Base-by-base conservation (phyloP, 2,888 invertebrate genomes). In the Glomeris marginata region DNA sequence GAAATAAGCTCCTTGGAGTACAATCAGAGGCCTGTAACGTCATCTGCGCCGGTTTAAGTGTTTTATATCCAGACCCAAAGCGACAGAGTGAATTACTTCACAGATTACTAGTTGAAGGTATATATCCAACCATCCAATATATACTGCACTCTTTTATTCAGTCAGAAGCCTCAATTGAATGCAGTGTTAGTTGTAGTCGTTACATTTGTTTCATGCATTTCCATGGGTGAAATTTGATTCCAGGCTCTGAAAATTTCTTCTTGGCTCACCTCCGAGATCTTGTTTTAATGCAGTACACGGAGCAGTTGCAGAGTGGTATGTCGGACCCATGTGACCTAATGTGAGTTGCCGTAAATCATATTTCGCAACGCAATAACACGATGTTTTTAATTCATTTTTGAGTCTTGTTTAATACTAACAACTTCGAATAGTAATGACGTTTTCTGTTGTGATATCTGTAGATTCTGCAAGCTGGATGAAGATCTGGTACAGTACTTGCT, bases 401-500 rank as follows among this genome's bases (percentile, higher is more conserved):
- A 6, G 21, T n/a, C 5, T 45, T 21, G n/a, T n/a, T n/a, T n/a
- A n/a, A n/a, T n/a, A n/a, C n/a, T n/a, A n/a, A n/a, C n/a, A n/a
- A n/a, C n/a, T n/a, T n/a, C n/a, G n/a, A n/a, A n/a, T n/a, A n/a
- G n/a, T n/a, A n/a, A n/a, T n/a, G n/a, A n/a, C n/a, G n/a, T 5
- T 36, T 28, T 34, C 20, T 3, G 34, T 45, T 3, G 34, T 33
- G 5, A 16, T 4, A 16, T 47, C 13, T 47, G n/a, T 2, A 4
- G 13, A 2, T 42, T 41, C 18, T 46, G 6, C 35, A 57, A 51
- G 45, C 28, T 53, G 15, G 44, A n/a, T 6, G 63, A 63, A 48
- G 63, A 63, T n/a, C 53, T 65, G 28, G 59, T 64, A 11, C 55
- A 59, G 20, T 55, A 58, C 41, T 57, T 65, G 16, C 54, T 66